Evolutionary conservation across 2,797 vertebrate species (phyloP), one percentile per base, ranked within the genome.

Genomic region (Garrulus glandarius): DNA sequence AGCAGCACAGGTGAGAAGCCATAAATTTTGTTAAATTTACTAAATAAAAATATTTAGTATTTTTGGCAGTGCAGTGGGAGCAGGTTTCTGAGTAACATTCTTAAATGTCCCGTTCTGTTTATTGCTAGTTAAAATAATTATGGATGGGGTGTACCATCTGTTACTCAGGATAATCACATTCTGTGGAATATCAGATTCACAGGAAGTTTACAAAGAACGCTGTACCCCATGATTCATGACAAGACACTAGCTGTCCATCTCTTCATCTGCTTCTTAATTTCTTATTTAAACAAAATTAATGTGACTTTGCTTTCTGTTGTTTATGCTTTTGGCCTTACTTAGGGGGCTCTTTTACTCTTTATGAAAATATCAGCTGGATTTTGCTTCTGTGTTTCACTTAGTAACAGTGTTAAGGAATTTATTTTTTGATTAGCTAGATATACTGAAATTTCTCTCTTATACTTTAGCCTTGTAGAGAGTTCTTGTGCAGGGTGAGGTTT

Each of bases 1-100:
- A 98, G 71, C 96, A 92, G 92, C 39, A 85, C 97, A 97, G 98
- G 98, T 98, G 96, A 98, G 98, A 94, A 95, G 26, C 15, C 15
- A 47, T 91, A 76, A 37, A 57, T 90, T 80, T 52, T 92, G 43
- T 92, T 72, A 70, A 30, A 26, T 70, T 60, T 76, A 76, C n/a
- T 74, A 37, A 77, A 68, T 63, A 29, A 21, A 49, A 3, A 83
- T 67, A 32, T 12, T 52, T 30, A 37, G n/a, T 27, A 10, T 2
- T 23, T 83, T 89, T 67, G 19, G 18, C n/a, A 68, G 9, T 79
- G 36, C 43, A 81, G 30, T 69, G 17, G 34, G 11, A 87, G 21
- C 26, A 44, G 60, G 11, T 79, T 50, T 75, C 68, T 46, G 39
- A 89, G n/a, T 59, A 56, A 18, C 11, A 2, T 83, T 65, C 32